A percentile compares a stretch with the other conserved stretches of the same genome.
Evolutionary conservation across 2,113 vertebrate species (phyloP).

Genomic region (Callipepla squamata): DNA sequence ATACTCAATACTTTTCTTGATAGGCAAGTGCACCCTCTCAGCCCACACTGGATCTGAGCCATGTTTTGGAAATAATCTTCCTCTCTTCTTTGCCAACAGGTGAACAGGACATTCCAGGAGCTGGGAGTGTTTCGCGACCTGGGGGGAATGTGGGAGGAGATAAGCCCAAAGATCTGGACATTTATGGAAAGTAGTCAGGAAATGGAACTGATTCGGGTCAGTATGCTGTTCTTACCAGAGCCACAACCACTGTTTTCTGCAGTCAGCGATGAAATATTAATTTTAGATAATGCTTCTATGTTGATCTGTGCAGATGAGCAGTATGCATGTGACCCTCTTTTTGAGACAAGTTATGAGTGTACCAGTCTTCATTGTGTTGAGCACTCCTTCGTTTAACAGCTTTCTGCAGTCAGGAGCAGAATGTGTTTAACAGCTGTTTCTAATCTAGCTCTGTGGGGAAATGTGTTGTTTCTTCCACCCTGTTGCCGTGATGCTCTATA

Average conservation of each 20-base stretch:
- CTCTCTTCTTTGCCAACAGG: slow-evolving; percentile 74
- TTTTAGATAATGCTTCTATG: neutral
- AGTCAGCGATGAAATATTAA: slow-evolving; percentile 4
- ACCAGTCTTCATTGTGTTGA: neutral
- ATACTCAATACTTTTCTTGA: neutral
- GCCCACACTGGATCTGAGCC: neutral
- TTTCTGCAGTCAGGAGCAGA: neutral
- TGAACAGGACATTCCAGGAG: slow-evolving; percentile 97
- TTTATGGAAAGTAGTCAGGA: slow-evolving; percentile 94
- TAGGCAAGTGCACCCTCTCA: neutral
- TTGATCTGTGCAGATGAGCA: neutral
- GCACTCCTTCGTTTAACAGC: neutral
- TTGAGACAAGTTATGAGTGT: neutral
- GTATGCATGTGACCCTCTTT: neutral
- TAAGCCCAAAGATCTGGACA: slow-evolving; percentile 89
- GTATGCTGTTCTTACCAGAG: slow-evolving; percentile 13
- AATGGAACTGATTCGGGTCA: slow-evolving; percentile 92
- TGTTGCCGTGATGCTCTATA: neutral
- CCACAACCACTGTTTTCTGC: neutral
- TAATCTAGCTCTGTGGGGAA: neutral
- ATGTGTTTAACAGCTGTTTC: neutral
- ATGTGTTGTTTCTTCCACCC: neutral
- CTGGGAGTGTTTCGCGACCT: slow-evolving; percentile 91
- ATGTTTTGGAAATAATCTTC: slow-evolving; percentile 10
- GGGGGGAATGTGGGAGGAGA: slow-evolving; percentile 94